Evolutionary conservation across 2,113 vertebrate genomes (phyloP), one percentile per base, ranked within the genome.

Genomic region (Cephalopholis sonnerati): DNA sequence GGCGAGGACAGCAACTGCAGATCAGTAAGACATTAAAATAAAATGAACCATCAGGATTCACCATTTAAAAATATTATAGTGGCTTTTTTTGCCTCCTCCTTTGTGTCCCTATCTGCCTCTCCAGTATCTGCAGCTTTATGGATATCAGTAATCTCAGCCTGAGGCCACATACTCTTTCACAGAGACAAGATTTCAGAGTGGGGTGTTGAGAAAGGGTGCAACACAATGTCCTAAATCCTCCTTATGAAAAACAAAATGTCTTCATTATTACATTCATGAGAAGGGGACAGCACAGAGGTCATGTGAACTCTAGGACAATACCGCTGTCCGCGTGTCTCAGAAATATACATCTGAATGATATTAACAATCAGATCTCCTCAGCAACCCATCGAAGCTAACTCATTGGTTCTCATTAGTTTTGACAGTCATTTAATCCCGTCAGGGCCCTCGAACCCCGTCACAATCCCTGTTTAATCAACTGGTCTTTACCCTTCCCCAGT

Each of bases 351-450:
- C 72, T 86, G 63, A 88, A 25, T 10, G 44, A 69, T 46, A 85
- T 84, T 73, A 87, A 68, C 44, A 66, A 77, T 81, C 3, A 12
- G n/a, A 66, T 77, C 69, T 29, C 9, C 50, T 55, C 15, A 74
- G 64, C 39, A 71, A 77, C 32, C 7, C 17, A 2, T 41, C 22
- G 13, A 78, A 86, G 71, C 24, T 1, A 55, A 32, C 44, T 48
- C 8, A 61, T 86, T 82, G 79, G 20, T 83, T 70, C 69, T 71
- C 90, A 85, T 88, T 89, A 79, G 65, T 86, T 83, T 48, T 79
- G 87, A 94, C 90, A 91, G 90, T 80, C 69, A 87, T 88, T 86
- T 90, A 87, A 91, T 93, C 86, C 84, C 25, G 59, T 84, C 63
- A 72, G 74, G 77, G 29, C 64, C 71, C 50, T 83, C 27, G n/a